Evolutionary conservation across 2,888 invertebrate species (phyloP), one percentile per base, ranked within the genome.

Genomic region (Yponomeuta malinellus): DNA sequence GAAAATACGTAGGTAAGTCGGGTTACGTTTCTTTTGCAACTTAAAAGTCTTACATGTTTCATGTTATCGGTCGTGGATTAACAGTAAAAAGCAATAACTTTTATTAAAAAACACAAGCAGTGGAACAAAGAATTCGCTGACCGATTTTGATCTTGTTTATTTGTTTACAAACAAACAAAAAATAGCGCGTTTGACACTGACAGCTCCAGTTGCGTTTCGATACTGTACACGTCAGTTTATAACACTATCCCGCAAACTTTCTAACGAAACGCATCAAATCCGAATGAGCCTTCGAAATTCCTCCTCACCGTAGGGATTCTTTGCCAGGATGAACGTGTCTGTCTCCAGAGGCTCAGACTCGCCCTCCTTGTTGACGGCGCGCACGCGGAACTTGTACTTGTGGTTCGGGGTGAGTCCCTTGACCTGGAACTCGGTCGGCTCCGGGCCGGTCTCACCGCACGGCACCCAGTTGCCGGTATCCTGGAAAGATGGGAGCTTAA

Each of bases 361-460:
- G 67, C 99, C 99, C 90, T 99, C 98, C 83, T 98, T 98, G 87
- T 99, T 99, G 71, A 98, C 96, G 52, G 99, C 99, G 76, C 97
- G 97, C 0, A 99, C 99, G 75, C 99, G 95, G 93, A 99, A 98
- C 91, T 98, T 98, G 92, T 99, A 99, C 85, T 98, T 97, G 92
- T 98, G 97, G 89, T 99, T 97, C 63, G 98, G 96, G 12, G 97
- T 98, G 74, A 99, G 93, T 71, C 97, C 97, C 87, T 96, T 95
- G 82, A 99, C 96, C 73, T 96, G 96, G 87, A 98, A 97, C 76
- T 94, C 94, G 72, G 94, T 96, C 75, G 95, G 96, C 77, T 95
- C 94, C 12, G 98, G 95, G 8, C 97, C 97, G 71, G 96, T 96
- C 90, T 98, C 98, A 70, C 97, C 98, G 71, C 98, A 98, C 33